Evolutionary conservation across 1,140 invertebrate genomes (phyloP).

Genomic region (Cryptotermes secundus): DNA sequence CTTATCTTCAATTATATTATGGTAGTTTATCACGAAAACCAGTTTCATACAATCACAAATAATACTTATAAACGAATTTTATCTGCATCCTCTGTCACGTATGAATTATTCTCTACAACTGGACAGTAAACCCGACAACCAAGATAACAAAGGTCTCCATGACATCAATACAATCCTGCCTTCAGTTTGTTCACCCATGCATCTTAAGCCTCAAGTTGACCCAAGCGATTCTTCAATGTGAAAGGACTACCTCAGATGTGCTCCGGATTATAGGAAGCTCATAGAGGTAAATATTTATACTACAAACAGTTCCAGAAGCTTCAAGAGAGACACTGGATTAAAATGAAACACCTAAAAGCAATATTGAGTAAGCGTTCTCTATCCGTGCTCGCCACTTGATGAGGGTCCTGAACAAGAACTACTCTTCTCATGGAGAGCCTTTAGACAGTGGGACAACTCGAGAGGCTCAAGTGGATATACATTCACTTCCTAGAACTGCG

Average conservation of each 20-base stretch:
- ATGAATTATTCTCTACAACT: too few relatives aligned
- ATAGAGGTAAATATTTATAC: not conserved
- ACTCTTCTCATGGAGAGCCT: not conserved
- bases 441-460: not conserved
- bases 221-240: not conserved
- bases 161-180: too few relatives aligned
- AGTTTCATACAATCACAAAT: too few relatives aligned
- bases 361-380: not conserved
- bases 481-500: not conserved
- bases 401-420: not conserved
- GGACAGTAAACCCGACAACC: too few relatives aligned
- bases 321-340: not conserved
- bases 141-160: too few relatives aligned
- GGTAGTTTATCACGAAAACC: too few relatives aligned
- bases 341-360: slow-evolving; percentile 13
- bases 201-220: not conserved
- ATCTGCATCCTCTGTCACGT: too few relatives aligned
- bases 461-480: not conserved
- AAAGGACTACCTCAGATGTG: not conserved
- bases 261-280: not conserved
- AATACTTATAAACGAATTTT: too few relatives aligned
- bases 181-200: not conserved
- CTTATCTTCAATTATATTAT: too few relatives aligned
- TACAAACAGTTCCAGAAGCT: not conserved
- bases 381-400: not conserved